phyloP scores from a whole-genome alignment of 1,140 invertebrate genomes.

The Drosophila jambulina region DNA sequence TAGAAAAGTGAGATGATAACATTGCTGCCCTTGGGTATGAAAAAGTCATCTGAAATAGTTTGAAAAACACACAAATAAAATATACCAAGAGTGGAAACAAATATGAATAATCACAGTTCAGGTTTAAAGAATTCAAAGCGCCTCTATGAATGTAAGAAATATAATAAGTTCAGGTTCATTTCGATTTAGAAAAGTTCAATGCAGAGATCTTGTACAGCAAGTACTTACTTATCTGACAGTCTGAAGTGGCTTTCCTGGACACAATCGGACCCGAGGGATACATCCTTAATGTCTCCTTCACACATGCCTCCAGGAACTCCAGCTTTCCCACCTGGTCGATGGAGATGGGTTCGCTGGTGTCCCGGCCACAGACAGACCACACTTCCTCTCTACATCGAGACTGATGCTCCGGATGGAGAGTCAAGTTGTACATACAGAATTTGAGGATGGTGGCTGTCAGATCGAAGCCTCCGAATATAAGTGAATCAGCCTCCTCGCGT shows the following conservation, averaged over 20 bases:
- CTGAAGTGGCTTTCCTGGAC: constrained; percentile 85
- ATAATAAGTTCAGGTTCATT: neutral
- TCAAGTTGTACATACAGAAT: constrained; percentile 73
- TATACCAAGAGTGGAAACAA: neutral
- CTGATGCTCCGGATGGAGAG: constrained; percentile 84
- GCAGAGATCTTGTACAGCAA: too few relatives aligned
- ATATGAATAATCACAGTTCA: neutral
- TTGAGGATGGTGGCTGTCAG: constrained; percentile 60
- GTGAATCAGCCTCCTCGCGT: constrained; percentile 88
- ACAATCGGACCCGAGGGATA: constrained; percentile 93
- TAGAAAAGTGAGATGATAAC: constrained; percentile 69
- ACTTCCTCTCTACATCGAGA: constrained; percentile 87
- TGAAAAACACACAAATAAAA: neutral
- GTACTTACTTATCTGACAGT: constrained; percentile 61
- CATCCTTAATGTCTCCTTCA: constrained; percentile 90
- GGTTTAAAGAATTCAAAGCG: neutral
- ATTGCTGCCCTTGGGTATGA: constrained; percentile 63
- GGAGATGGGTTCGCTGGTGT: constrained; percentile 79
- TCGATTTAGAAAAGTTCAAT: neutral
- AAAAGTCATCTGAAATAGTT: constrained; percentile 52
- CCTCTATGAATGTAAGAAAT: neutral
- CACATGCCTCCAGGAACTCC: constrained; percentile 87
- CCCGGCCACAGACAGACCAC: constrained; percentile 86
- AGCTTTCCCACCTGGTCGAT: constrained; percentile 86
- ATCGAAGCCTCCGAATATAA: constrained; percentile 87